A percentile compares a stretch with the other conserved stretches of the same genome.
Conservation (phyloP, 2,888 invertebrate species). For the Mythimna loreyi region DNA sequence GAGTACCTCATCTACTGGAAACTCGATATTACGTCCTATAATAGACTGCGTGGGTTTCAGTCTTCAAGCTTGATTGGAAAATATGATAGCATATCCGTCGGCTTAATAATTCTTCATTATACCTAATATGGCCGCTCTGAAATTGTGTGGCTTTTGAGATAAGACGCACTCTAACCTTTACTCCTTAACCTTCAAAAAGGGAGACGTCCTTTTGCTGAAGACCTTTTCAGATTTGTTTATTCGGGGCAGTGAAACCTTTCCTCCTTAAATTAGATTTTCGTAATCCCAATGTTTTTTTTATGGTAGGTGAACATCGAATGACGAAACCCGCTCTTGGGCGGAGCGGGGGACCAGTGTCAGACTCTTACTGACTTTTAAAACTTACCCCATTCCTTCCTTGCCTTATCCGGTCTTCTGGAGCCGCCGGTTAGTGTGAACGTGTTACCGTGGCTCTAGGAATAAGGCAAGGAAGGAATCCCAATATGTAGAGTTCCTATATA, state of each 20-base stretch:
- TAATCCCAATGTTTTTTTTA: too few species aligned
- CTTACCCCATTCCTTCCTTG: too few species aligned
- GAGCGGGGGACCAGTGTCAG: too few species aligned
- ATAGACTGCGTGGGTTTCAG: slow-evolving; percentile 63
- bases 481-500: not conserved
- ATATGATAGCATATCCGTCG: slow-evolving; percentile 52
- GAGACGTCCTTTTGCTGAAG: slow-evolving; percentile 9
- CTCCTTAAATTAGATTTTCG: slow-evolving; percentile 23
- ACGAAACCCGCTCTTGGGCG: too few species aligned
- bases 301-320: too few species aligned
- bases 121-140: slow-evolving; percentile 12
- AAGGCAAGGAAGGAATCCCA: too few species aligned
- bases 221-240: slow-evolving; percentile 22
- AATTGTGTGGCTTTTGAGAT: slow-evolving; percentile 29
- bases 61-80: slow-evolving; percentile 61
- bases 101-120: slow-evolving; percentile 45
- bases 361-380: too few species aligned
- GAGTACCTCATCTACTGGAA: slow-evolving; percentile 60
- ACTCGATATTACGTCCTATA: slow-evolving; percentile 57
- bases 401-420: too few species aligned
- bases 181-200: slow-evolving; percentile 28
- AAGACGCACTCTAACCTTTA: slow-evolving; percentile 12
- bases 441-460: too few species aligned
- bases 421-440: too few species aligned
- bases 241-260: slow-evolving; percentile 10